Conservation (phyloP, 2,888 invertebrate species). For the Nycteola revayana region DNA sequence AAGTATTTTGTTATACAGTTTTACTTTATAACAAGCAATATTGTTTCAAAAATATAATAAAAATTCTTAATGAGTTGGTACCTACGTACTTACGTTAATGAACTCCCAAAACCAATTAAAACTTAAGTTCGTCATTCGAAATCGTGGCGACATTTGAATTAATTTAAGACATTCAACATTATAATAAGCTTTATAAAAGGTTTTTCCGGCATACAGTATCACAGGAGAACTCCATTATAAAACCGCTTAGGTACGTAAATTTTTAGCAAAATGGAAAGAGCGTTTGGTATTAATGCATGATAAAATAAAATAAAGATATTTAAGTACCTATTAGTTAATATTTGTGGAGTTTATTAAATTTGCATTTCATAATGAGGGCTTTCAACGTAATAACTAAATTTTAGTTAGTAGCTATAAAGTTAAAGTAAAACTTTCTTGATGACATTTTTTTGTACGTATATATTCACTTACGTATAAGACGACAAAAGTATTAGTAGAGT, state of each 20-base stretch:
- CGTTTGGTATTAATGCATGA: slow-evolving; percentile 27
- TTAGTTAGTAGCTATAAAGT: too few species aligned
- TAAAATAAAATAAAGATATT: slow-evolving; percentile 29
- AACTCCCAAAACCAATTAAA: slow-evolving; percentile 25
- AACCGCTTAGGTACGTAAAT: slow-evolving; percentile 40
- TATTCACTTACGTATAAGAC: too few species aligned
- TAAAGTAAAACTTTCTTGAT: too few species aligned
- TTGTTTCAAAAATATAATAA: too few species aligned
- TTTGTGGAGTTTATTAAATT: slow-evolving; percentile 24
- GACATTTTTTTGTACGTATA: too few species aligned
- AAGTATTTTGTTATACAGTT: too few species aligned
- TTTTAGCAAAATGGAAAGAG: slow-evolving; percentile 36
- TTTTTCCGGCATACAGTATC: slow-evolving; percentile 38
- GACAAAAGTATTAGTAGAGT: too few species aligned
- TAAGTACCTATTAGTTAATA: slow-evolving; percentile 27
- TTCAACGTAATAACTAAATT: too few species aligned
- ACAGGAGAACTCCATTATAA: slow-evolving; percentile 37
- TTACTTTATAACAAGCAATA: too few species aligned
- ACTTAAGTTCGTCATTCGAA: slow-evolving; percentile 27
- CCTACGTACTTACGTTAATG: too few species aligned
- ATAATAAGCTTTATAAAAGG: slow-evolving; percentile 45
- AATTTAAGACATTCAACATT: slow-evolving; percentile 41
- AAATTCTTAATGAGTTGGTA: too few species aligned
- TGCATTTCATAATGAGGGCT: slow-evolving; percentile 16
- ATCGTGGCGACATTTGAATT: slow-evolving; percentile 40